These are phyloP conservation scores for Muraenolepis orangiensis DNA, from an alignment of 2,797 vertebrate genomes.

Conservation along the genomic window DNA sequence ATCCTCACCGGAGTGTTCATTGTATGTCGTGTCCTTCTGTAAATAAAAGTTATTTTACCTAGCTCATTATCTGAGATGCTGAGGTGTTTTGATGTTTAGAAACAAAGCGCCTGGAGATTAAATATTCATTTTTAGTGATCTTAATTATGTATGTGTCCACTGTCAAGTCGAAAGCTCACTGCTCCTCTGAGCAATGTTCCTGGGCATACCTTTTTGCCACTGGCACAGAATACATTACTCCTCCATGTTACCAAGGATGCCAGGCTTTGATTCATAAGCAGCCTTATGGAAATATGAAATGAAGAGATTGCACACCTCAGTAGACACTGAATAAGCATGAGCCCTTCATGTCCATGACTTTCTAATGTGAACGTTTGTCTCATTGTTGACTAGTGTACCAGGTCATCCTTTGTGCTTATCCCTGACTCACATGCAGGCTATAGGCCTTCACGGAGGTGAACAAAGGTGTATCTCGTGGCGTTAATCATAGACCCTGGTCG, in stretches of 20 bases:
- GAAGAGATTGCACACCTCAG: constrained; percentile 65
- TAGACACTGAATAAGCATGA: constrained; percentile 67
- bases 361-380: constrained; percentile 40
- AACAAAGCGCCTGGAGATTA: constrained; percentile 65
- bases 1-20: not conserved
- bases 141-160: constrained; percentile 74
- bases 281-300: constrained; percentile 74
- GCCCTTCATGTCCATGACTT: constrained; percentile 47
- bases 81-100: constrained; percentile 72
- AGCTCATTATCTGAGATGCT: constrained; percentile 64
- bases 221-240: constrained; percentile 69
- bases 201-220: constrained; percentile 65
- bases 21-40: constrained; percentile 48
- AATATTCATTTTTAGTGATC: constrained; percentile 66
- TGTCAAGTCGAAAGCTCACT: constrained; percentile 60
- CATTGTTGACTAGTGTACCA: constrained; percentile 40
- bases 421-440: constrained; percentile 2
- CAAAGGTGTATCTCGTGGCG: not conserved
- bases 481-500: not conserved
- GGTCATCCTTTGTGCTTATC: constrained; percentile 6
- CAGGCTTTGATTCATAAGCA: constrained; percentile 53
- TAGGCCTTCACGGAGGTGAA: constrained; percentile 4
- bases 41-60: constrained; percentile 55
- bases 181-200: constrained; percentile 65
- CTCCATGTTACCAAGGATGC: constrained; percentile 55